Conservation (phyloP, 2,888 invertebrate genomes). For the Blastobasis adustella region DNA sequence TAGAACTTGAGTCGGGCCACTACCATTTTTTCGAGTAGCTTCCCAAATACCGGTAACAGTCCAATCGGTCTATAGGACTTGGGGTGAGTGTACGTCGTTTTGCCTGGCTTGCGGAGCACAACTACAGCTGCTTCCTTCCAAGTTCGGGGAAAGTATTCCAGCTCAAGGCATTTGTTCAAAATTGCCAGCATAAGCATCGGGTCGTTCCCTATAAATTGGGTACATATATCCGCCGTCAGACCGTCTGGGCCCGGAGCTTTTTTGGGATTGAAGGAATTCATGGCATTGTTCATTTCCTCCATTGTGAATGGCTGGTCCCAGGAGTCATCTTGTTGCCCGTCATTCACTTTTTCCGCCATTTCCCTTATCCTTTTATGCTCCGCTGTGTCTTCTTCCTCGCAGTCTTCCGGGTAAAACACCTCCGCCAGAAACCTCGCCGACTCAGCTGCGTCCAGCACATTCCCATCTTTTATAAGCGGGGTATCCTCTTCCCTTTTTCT, state of each 20-base stretch:
- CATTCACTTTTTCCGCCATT: too few relatives aligned
- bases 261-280: conserved; percentile 6
- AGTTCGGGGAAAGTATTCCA: not conserved
- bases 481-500: too few relatives aligned
- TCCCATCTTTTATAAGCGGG: too few relatives aligned
- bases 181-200: too few relatives aligned
- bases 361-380: too few relatives aligned
- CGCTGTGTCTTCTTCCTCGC: not conserved
- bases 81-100: not conserved
- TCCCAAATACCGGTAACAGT: too few relatives aligned
- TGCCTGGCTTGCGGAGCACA: not conserved
- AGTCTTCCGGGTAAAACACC: conserved; percentile 2
- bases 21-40: too few relatives aligned
- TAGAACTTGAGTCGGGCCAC: too few relatives aligned
- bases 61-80: not conserved
- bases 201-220: too few relatives aligned
- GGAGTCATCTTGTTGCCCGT: too few relatives aligned
- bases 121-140: conserved; percentile 4
- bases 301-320: conserved; percentile 1
- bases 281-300: not conserved
- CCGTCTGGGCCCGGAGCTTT: conserved; percentile 14
- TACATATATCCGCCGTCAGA: conserved; percentile 12
- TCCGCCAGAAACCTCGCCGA: conserved; percentile 5
- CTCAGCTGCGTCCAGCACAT: too few relatives aligned
- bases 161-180: too few relatives aligned